These are phyloP conservation scores for Sicus ferrugineus DNA, from an alignment of 2,888 invertebrate species.

Conservation along the genomic window DNA sequence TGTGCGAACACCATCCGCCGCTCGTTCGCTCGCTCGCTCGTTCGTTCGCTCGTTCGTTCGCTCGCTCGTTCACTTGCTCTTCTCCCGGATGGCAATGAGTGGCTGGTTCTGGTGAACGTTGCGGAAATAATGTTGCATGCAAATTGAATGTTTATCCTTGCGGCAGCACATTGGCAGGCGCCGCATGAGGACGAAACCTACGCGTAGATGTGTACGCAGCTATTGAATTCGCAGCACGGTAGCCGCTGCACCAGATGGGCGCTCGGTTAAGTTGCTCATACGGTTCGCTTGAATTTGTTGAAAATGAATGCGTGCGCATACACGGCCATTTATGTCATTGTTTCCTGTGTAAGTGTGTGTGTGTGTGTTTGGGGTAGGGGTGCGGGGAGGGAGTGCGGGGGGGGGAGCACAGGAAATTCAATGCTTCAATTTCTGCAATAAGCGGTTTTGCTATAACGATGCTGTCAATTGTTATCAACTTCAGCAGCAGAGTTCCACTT, in stretches of 20 bases:
- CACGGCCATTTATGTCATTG: background rate
- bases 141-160: constrained; percentile 47
- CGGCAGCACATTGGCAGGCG: constrained; percentile 23
- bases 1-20: background rate
- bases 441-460: constrained; percentile 4
- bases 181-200: background rate
- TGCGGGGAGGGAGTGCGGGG: background rate
- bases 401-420: background rate
- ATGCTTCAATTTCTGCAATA: constrained; percentile 7
- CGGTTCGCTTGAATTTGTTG: background rate
- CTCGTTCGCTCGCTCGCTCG: no score
- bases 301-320: background rate
- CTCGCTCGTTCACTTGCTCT: background rate
- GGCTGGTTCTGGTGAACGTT: constrained; percentile 1
- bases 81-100: background rate
- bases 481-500: background rate
- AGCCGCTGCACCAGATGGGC: background rate
- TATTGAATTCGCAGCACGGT: constrained; percentile 4
- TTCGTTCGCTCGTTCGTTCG: background rate
- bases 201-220: constrained; percentile 4
- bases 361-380: background rate
- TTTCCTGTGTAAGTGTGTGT: background rate
- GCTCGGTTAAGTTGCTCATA: background rate
- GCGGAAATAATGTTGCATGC: constrained; percentile 46
- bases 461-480: constrained; percentile 27